Evolutionary conservation across 2,797 vertebrate genomes (phyloP).

Genomic region (Pangasius djambal): DNA sequence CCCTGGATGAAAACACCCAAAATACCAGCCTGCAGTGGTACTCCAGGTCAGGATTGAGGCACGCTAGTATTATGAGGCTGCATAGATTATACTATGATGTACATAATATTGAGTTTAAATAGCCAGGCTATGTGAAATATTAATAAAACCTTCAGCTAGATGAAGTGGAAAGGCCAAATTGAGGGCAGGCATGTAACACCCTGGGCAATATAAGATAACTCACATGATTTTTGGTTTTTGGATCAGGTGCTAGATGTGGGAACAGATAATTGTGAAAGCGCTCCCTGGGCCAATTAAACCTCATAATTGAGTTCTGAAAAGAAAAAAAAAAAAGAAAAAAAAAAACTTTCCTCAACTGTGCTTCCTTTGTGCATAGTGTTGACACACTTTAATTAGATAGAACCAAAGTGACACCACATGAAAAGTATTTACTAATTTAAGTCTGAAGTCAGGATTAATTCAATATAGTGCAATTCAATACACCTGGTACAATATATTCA

Average conservation of each 20-base stretch:
- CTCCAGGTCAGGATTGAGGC: not conserved
- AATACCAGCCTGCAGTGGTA: not conserved
- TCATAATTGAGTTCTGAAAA: constrained; percentile 40
- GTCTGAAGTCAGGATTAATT: constrained; percentile 48
- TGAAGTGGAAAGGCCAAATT: constrained; percentile 40
- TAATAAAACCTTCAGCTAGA: constrained; percentile 10
- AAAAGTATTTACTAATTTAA: constrained; percentile 48
- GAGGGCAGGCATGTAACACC: constrained; percentile 27
- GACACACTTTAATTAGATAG: constrained; percentile 46
- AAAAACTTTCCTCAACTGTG: constrained; percentile 26
- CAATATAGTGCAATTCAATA: constrained; percentile 39
- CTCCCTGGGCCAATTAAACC: constrained; percentile 45
- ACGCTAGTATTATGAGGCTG: not conserved
- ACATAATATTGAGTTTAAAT: not conserved
- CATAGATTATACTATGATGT: not conserved
- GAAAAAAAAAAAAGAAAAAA: constrained; percentile 23
- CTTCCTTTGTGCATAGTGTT: constrained; percentile 45
- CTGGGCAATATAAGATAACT: constrained; percentile 35
- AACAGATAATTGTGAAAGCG: constrained; percentile 50
- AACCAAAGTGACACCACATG: constrained; percentile 46
- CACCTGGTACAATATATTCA: constrained; percentile 19
- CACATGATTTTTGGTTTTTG: constrained; percentile 37
- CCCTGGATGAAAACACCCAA: not conserved
- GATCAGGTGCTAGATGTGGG: constrained; percentile 39
- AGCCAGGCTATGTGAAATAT: constrained; percentile 11